A percentile compares a stretch with the other conserved stretches of the same genome.
Evolutionary conservation across 1,140 invertebrate genomes (phyloP).

Genomic region (Drosophila lacertosa): DNA sequence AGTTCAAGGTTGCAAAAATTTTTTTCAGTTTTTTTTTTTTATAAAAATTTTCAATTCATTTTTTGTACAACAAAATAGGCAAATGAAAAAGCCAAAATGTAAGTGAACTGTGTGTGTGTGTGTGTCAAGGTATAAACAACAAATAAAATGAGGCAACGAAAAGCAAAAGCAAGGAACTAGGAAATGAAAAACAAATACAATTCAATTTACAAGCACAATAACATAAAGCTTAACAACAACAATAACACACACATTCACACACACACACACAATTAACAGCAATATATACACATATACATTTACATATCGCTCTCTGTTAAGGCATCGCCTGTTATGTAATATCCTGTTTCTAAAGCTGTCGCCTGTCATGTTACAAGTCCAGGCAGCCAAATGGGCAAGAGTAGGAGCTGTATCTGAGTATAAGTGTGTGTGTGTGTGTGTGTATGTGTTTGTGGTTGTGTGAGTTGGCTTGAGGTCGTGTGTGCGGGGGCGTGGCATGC

Average conservation of each 20-base stretch:
- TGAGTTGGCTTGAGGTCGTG: conserved; percentile 15
- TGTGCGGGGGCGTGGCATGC: conserved; percentile 66
- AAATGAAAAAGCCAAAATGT: conserved; percentile 43
- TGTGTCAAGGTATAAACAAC: conserved; percentile 21
- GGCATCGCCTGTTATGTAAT: conserved; percentile 80
- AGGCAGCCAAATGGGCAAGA: conserved; percentile 17
- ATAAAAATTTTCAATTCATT: conserved; percentile 34
- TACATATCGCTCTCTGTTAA: conserved; percentile 43
- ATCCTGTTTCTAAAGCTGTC: conserved; percentile 77
- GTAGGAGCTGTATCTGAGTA: neutral
- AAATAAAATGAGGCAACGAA: conserved; percentile 21
- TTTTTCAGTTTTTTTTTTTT: conserved; percentile 57
- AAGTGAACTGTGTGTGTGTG: conserved; percentile 20
- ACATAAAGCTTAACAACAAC: conserved; percentile 47
- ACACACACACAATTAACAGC: conserved; percentile 32
- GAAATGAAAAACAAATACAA: conserved; percentile 19
- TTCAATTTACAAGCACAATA: conserved; percentile 42
- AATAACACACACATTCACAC: conserved; percentile 35
- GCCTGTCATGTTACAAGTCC: conserved; percentile 75
- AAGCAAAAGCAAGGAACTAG: conserved; percentile 19
- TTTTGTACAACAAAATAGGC: conserved; percentile 21
- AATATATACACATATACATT: conserved; percentile 46
- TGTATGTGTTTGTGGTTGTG: conserved; percentile 9
- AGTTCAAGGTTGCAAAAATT: conserved; percentile 36
- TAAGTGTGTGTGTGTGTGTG: neutral